Percentiles rank a stretch among this genome's conserved stretches.
Conservation (phyloP, 2,888 invertebrate species). For the Malthinus seriepunctatus region DNA sequence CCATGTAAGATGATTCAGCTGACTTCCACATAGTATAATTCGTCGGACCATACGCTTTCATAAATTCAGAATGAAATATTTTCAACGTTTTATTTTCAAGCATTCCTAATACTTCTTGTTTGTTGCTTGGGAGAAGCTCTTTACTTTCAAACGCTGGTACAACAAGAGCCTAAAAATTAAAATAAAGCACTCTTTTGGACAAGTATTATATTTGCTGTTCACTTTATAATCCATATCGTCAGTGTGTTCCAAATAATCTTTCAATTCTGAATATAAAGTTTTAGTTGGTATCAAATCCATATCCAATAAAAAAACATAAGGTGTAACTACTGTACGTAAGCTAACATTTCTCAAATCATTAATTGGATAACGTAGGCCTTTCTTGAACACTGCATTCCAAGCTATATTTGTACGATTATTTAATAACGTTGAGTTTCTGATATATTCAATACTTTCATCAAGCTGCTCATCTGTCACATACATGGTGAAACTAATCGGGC, state of each 20-base stretch:
- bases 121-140: conserved; percentile 74
- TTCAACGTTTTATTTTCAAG: conserved; percentile 74
- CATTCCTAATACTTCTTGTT: conserved; percentile 73
- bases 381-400: conserved; percentile 88
- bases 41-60: conserved; percentile 77
- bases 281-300: conserved; percentile 88
- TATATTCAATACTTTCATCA: conserved; percentile 74
- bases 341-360: conserved; percentile 89
- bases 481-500: conserved; percentile 84
- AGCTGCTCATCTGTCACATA: conserved; percentile 90
- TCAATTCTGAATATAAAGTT: conserved; percentile 73
- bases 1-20: conserved; percentile 75
- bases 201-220: not conserved
- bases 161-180: conserved; percentile 7
- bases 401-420: conserved; percentile 79
- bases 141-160: conserved; percentile 63
- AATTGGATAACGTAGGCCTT: conserved; percentile 85
- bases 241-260: conserved; percentile 56
- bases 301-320: conserved; percentile 85
- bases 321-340: conserved; percentile 75
- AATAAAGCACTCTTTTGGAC: not conserved
- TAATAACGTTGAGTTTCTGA: conserved; percentile 72
- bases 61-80: conserved; percentile 72
- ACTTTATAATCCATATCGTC: conserved; percentile 7
- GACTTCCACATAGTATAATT: conserved; percentile 81